phyloP scores from a whole-genome alignment of 2,888 invertebrate genomes.

The Frankliniella intonsa region DNA sequence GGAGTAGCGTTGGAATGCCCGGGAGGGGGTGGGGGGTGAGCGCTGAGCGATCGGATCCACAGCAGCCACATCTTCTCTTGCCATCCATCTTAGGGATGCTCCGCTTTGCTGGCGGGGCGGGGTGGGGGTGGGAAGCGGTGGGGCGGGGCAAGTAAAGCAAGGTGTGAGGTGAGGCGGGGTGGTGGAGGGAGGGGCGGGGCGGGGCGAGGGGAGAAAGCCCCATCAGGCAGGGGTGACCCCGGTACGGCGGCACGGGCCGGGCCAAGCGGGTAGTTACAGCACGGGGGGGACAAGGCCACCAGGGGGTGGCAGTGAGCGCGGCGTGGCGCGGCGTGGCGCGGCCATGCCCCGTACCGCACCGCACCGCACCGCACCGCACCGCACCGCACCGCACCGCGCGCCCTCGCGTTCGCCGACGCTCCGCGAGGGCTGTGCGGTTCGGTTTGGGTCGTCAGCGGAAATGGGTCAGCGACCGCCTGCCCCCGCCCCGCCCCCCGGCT shows the following conservation, averaged over 20 bases:
- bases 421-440: slow-evolving; percentile 18
- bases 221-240: neutral
- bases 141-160: neutral
- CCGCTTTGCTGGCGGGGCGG: too few relatives aligned
- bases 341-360: neutral
- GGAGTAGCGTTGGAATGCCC: neutral
- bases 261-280: slow-evolving; percentile 12
- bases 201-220: neutral
- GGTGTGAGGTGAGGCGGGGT: neutral
- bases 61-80: neutral
- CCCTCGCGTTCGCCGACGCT: neutral
- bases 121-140: neutral
- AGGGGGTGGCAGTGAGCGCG: neutral
- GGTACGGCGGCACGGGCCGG: neutral
- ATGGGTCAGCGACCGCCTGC: slow-evolving; percentile 9
- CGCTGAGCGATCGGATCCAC: neutral
- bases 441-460: slow-evolving; percentile 19
- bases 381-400: neutral
- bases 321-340: neutral
- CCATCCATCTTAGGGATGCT: too few relatives aligned
- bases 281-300: neutral
- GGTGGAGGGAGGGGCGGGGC: neutral
- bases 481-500: neutral
- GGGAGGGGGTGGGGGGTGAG: neutral
- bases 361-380: neutral